Conservation (phyloP, 2,113 vertebrate species). For the Lepus americanus region DNA sequence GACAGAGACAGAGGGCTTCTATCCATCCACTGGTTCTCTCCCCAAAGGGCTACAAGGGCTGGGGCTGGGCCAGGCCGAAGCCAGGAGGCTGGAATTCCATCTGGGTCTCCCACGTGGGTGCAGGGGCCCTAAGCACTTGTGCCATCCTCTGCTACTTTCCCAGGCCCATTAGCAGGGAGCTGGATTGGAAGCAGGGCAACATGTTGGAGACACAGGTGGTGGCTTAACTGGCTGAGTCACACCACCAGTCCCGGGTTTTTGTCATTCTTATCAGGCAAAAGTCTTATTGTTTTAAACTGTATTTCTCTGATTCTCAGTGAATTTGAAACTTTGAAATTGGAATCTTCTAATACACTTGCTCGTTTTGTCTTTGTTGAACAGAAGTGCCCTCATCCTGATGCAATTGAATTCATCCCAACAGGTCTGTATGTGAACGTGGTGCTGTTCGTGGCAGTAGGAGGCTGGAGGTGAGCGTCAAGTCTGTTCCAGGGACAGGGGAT, state of each 20-base stretch:
- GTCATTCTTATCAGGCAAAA: neutral
- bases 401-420: neutral
- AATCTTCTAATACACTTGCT: neutral
- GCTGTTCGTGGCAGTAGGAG: neutral
- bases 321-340: neutral
- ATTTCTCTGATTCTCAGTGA: neutral
- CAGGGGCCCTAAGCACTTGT: too few relatives aligned
- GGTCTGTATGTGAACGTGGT: neutral
- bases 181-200: too few relatives aligned
- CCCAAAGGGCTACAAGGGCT: too few relatives aligned
- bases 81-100: too few relatives aligned
- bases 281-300: neutral
- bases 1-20: too few relatives aligned
- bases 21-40: too few relatives aligned
- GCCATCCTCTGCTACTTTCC: too few relatives aligned
- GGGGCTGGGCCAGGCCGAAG: too few relatives aligned
- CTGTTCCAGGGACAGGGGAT: neutral
- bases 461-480: accelerated
- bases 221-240: too few relatives aligned
- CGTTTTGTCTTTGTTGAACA: neutral
- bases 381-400: neutral
- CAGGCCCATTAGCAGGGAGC: too few relatives aligned
- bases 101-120: too few relatives aligned
- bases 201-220: too few relatives aligned
- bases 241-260: neutral